Base-by-base conservation (phyloP, 2,113 vertebrate genomes). In the Xyliphius kryptos region DNA sequence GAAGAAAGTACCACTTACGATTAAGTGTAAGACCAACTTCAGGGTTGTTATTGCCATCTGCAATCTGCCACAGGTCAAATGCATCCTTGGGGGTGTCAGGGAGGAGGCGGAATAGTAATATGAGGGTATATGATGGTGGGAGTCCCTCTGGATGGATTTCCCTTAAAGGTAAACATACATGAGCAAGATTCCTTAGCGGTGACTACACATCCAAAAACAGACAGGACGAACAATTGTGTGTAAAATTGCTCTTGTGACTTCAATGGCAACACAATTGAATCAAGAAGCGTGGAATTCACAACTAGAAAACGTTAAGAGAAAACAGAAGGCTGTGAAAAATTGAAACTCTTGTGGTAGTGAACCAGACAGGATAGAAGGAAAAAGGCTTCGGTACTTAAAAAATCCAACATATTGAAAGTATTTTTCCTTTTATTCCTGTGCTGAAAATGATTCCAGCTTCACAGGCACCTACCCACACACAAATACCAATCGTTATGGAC, bases 51-150 rank as follows among this genome's bases (percentile, higher is more conserved):
- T 91, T 91, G 80, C 86, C 88, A 83, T 96, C 92, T n/a, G 93
- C 81, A 69, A 99, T 91, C 85, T 99, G 96, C 96, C 96, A 99
- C 71, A 99, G 84, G 74, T 96, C 92, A 80, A 99, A 99, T 41
- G 95, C 87, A 52, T 97, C 92, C 0, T 63, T 89, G 54, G 87
- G 79, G 2, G 92, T 87, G 73, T 97, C 93, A 0, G 94, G 91
- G 46, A 99, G 85, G 61, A 99, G 85, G 40, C 93, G 93, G 87
- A 99, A 92, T 47, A 98, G 79, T 66, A 98, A 68, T 77, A 97
- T 90, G 74, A 99, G 91, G 1, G 96, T 98, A 81, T 96, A 99
- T 0, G 92, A 83, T 68, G 87, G 88, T 13, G 94, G 92, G 67
- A 99, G 81, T 69, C 96, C 96, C 6, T 97, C 92, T 0, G 95